These are phyloP conservation scores for Turritopsis dohrnii DNA, from an alignment of 30 jellyfish, hydroid and myxozoan species.

Conservation along the genomic window DNA sequence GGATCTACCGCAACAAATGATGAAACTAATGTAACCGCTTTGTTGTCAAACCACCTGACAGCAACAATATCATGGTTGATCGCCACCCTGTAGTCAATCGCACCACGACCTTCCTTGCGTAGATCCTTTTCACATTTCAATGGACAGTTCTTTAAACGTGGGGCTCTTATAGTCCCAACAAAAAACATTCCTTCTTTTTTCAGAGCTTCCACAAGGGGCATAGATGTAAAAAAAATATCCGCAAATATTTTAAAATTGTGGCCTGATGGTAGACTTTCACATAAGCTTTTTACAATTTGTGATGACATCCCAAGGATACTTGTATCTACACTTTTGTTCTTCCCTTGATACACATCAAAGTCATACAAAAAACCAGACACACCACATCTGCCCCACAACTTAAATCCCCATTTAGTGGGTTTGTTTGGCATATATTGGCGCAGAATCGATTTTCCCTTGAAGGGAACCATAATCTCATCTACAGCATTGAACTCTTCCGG, in stretches of 20 bases:
- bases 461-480: constrained; percentile 36
- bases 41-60: constrained; percentile 24
- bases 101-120: constrained; percentile 23
- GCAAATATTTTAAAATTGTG: constrained; percentile 29
- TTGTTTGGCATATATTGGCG: constrained; percentile 24
- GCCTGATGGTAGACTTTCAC: constrained; percentile 22
- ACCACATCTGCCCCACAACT: constrained; percentile 38
- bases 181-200: constrained; percentile 1
- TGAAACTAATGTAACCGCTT: constrained; percentile 20
- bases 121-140: constrained; percentile 18
- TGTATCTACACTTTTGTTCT: too few relatives aligned
- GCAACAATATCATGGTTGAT: background rate
- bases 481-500: constrained; percentile 35
- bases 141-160: constrained; percentile 29
- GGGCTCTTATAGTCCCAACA: constrained; percentile 29
- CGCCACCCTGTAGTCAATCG: background rate
- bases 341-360: constrained; percentile 36
- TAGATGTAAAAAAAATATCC: constrained; percentile 23
- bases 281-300: constrained; percentile 19
- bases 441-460: constrained; percentile 7
- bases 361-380: constrained; percentile 22
- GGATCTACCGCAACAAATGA: constrained; percentile 26
- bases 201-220: constrained; percentile 36
- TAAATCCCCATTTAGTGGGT: constrained; percentile 35
- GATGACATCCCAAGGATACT: too few relatives aligned